These are phyloP conservation scores for Labeo calbasu DNA, from an alignment of 2,797 vertebrate genomes.

Conservation along the genomic window DNA sequence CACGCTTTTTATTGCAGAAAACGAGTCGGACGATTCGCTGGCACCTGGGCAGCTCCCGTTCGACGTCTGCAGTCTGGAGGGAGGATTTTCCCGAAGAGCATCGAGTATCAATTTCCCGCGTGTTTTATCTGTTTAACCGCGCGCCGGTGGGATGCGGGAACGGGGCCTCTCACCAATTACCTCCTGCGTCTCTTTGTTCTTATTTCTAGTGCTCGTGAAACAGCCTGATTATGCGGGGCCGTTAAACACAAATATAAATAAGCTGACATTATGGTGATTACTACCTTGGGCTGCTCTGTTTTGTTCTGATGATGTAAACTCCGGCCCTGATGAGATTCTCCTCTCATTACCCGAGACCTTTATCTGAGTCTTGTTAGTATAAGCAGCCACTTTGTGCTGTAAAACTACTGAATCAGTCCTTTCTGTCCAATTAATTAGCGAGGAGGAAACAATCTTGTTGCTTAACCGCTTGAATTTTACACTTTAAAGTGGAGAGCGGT, in stretches of 20 bases:
- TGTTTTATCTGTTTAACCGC: conserved; percentile 43
- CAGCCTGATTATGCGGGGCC: conserved; percentile 70
- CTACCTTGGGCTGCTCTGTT: conserved; percentile 64
- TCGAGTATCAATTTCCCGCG: conserved; percentile 28
- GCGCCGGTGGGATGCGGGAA: conserved; percentile 33
- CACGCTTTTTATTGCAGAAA: conserved; percentile 9
- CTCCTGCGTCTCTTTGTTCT: conserved; percentile 58
- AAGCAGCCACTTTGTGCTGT: conserved; percentile 74
- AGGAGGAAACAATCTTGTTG: conserved; percentile 67
- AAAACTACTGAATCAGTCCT: conserved; percentile 63
- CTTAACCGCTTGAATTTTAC: conserved; percentile 64
- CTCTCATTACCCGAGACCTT: conserved; percentile 75
- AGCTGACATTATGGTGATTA: conserved; percentile 71
- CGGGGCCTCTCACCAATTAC: conserved; percentile 47
- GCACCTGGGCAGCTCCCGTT: conserved; percentile 20
- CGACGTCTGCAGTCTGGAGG: conserved; percentile 37
- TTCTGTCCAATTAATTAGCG: conserved; percentile 74
- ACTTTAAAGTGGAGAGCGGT: conserved; percentile 29
- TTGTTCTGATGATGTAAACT: conserved; percentile 73
- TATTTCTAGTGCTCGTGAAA: conserved; percentile 45
- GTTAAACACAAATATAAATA: conserved; percentile 72
- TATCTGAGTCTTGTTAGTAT: conserved; percentile 71
- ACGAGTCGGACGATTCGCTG: conserved; percentile 16
- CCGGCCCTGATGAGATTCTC: conserved; percentile 71
- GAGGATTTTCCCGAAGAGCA: conserved; percentile 46